phyloP scores from a whole-genome alignment of 2,888 invertebrate species.

The Allolobophora icterica region DNA sequence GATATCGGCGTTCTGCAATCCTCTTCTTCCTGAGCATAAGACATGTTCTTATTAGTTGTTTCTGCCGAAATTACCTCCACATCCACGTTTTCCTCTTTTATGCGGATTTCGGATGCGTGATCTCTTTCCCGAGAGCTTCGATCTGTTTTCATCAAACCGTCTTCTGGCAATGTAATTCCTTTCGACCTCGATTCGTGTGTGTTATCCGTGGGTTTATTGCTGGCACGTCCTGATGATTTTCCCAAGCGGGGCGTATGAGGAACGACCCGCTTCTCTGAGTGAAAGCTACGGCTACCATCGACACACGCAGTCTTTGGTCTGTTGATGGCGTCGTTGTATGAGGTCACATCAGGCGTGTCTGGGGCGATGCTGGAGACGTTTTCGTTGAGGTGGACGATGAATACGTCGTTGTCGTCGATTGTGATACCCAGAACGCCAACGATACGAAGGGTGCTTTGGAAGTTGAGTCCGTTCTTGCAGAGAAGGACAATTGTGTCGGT shows the following conservation, averaged over 20 bases:
- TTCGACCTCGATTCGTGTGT: neutral
- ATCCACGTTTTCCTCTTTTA: neutral
- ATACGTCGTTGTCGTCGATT: conserved; percentile 29
- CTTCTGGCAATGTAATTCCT: neutral
- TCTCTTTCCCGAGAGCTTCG: neutral
- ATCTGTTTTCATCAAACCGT: neutral
- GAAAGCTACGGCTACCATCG: neutral
- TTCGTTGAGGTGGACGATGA: neutral
- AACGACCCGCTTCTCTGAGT: neutral
- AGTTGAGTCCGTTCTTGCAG: conserved; percentile 11
- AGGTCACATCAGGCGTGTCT: neutral
- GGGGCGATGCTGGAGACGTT: neutral
- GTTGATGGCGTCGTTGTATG: neutral
- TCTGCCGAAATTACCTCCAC: neutral
- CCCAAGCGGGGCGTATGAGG: neutral
- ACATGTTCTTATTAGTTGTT: neutral
- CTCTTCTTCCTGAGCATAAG: neutral
- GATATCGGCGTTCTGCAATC: neutral
- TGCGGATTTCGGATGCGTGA: neutral
- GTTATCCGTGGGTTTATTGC: neutral
- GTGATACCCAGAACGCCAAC: conserved; percentile 8
- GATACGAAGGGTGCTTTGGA: neutral
- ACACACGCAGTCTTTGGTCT: neutral
- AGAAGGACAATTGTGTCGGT: neutral
- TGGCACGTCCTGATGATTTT: neutral